Base-by-base conservation (phyloP, 2,888 invertebrate species). In the Operophtera brumata region DNA sequence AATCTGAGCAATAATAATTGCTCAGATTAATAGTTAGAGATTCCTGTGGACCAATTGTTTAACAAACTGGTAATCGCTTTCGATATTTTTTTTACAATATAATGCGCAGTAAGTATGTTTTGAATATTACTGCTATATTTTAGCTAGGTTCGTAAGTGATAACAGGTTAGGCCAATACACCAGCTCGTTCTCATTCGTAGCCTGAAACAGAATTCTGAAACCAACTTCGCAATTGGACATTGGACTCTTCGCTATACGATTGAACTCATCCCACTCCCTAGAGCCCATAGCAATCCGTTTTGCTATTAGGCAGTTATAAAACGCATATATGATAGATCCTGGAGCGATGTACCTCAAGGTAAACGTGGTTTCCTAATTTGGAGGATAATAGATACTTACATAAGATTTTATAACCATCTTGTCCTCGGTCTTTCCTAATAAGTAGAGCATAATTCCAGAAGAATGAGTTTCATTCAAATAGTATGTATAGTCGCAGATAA, bases 271-370 rank as follows among this genome's bases (percentile, higher is more conserved):
- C 10, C 26, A 10, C 36, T 45, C 36, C 28, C 14, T 13, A 14
- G 28, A 46, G 37, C 37, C 30, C n/a, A 25, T n/a, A 43, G 9
- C 32, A 14, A 3, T 14, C 20, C 26, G 26, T 26, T 1, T 8
- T 1, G 26, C 26, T 26, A 26, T 26, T 14, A 13, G 10, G 20
- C 14, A 32, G 34, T 25, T 25, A n/a, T n/a, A n/a, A 32, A 26
- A 12, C 20, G n/a, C 39, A 37, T n/a, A 10, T 46, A 14, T 39
- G 12, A 13, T 11, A 41, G 20, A 43, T 30, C 28, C 28, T 36
- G 14, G 36, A 49, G 43, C 37, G 11, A 30, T 13, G 2, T 39
- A 43, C n/a, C n/a, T n/a, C 36, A 43, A 49, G 43, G 48, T 42
- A 35, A 36, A 37, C 12, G 7, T 34, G 20, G 12, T 11, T 11